Conservation (phyloP, 2,797 vertebrate species). For the Gorsachius magnificus region DNA sequence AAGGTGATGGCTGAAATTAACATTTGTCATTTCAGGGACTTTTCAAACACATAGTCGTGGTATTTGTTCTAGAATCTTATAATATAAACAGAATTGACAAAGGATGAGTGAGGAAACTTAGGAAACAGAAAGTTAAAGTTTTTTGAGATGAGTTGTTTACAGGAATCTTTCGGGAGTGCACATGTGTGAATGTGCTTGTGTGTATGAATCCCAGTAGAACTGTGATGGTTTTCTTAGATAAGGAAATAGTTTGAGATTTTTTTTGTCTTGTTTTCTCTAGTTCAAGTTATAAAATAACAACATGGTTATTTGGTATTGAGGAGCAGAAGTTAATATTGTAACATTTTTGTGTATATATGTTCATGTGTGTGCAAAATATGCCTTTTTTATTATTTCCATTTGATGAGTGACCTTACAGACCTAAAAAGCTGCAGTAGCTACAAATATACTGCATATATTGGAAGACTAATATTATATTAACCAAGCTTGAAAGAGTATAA, state of each 20-base stretch:
- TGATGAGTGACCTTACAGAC: neutral
- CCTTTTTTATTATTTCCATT: neutral
- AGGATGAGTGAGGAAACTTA: neutral
- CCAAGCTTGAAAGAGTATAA: neutral
- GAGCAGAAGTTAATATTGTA: neutral
- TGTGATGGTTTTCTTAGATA: neutral
- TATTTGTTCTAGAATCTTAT: neutral
- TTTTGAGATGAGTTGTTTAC: neutral
- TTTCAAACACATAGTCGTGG: neutral
- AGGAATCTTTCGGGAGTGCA: neutral
- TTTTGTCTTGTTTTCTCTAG: neutral
- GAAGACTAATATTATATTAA: neutral
- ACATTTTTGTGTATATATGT: neutral
- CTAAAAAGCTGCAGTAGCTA: neutral
- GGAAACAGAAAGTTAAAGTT: neutral
- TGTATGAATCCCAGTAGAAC: neutral
- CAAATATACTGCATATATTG: neutral
- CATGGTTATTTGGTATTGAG: fast-evolving
- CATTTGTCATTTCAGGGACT: neutral
- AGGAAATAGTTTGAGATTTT: fast-evolving
- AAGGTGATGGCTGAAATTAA: neutral
- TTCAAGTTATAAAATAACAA: neutral
- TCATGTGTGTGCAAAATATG: neutral
- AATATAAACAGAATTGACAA: neutral
- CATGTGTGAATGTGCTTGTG: neutral